Base-by-base conservation (phyloP, 2,113 vertebrate genomes). In the Puntigrus tetrazona region DNA sequence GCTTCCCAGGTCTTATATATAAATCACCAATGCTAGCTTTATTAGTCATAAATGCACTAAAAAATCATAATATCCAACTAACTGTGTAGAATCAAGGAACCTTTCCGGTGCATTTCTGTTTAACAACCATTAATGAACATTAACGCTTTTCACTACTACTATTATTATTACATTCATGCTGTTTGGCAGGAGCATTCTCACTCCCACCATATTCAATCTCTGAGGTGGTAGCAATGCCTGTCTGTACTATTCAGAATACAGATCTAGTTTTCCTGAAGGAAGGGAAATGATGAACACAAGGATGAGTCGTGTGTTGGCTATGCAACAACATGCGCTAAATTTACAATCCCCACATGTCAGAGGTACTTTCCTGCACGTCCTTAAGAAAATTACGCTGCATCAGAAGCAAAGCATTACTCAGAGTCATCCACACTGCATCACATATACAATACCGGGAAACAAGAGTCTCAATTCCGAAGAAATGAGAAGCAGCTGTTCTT, bases 221-320 rank as follows among this genome's bases (percentile, higher is more conserved):
- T 70, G 22, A 84, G 5, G 38, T 65, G 18, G 25, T 77, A 57
- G 10, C 50, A 79, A 75, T 78, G 82, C n/a, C 79, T 63, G 50
- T 65, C 57, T 85, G 31, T 57, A 69, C 75, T 77, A 47, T 70
- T 79, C 82, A 76, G 69, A 70, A 75, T 45, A 85, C 69, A 85
- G 34, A 65, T 63, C 38, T 29, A 38, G 38, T 63, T 86, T 88
- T 38, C n/a, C 50, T 76, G 63, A n/a, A n/a, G 45, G 7, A 78
- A 36, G 14, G 45, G 16, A 43, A 36, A 55, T 38, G 13, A 29
- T 38, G 13, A 29, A 72, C 34, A 72, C 36, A 52, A 25, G 77
- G 43, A 84, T 79, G 57, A 70, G 22, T 11, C 16, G 67, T 47
- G 43, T 59, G 57, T 34, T 69, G 55, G 29, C 47, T 50, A 77